Evolutionary conservation across 2,113 vertebrate genomes (phyloP).

Genomic region (Rattus rattus): DNA sequence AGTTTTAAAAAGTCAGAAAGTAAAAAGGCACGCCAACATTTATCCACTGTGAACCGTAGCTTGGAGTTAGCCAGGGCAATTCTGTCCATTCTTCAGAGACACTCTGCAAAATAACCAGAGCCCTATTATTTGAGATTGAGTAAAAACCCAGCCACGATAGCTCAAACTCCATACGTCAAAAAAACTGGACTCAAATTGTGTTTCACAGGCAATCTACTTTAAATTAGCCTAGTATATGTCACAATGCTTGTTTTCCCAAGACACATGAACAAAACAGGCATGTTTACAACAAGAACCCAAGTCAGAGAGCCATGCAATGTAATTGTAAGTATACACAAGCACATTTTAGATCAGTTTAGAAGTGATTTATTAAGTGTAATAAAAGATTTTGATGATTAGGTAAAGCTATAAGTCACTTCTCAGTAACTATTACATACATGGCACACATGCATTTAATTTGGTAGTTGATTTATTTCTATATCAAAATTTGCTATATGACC

Average conservation of each 20-base stretch:
- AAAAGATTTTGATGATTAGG: constrained; percentile 41
- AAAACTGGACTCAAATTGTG: constrained; percentile 70
- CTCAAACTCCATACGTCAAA: constrained; percentile 85
- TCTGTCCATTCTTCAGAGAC: constrained; percentile 88
- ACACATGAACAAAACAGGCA: constrained; percentile 79
- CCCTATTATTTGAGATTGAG: constrained; percentile 89
- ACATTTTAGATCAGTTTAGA: constrained; percentile 64
- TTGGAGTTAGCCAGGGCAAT: constrained; percentile 88
- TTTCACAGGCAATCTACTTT: constrained; percentile 84
- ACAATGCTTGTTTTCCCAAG: constrained; percentile 72
- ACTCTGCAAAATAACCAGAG: constrained; percentile 91
- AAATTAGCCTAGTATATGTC: constrained; percentile 71
- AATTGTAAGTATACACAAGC: constrained; percentile 71
- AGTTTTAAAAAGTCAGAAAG: constrained; percentile 83
- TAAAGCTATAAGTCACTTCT: constrained; percentile 50
- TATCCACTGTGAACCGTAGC: constrained; percentile 88
- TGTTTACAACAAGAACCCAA: constrained; percentile 75
- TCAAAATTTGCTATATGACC: constrained; percentile 29
- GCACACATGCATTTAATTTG: constrained; percentile 19
- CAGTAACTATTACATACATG: constrained; percentile 46
- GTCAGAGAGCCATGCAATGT: constrained; percentile 78
- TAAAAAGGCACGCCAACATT: constrained; percentile 88
- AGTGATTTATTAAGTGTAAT: constrained; percentile 63
- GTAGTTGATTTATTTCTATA: neutral
- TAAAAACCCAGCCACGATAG: constrained; percentile 84